Base-by-base conservation (phyloP, 2,888 invertebrate genomes). In the Acrobasis consociella region DNA sequence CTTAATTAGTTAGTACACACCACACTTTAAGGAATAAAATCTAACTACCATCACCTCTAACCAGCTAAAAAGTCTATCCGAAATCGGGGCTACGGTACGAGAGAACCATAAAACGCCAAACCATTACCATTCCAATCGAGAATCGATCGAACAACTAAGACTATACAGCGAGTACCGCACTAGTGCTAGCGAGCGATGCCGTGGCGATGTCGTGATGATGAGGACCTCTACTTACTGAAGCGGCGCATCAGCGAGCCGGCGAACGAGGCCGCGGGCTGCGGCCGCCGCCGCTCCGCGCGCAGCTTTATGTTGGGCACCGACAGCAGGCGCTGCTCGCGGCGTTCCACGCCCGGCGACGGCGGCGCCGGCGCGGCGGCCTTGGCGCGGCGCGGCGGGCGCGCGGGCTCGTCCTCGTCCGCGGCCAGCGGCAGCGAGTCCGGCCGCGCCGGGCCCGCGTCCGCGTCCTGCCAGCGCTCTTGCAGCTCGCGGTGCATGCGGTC, bases 171-270 rank as follows among this genome's bases (percentile, higher is more conserved):
- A 78, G 78, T 66, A 73, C 72, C 79, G 71, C 68, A 67, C 78
- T 78, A 83, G 78, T 42, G 78, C 63, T 63, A 65, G 65, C 51
- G 64, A 55, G 49, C 60, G 60, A 38, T 37, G 56, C 37, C 49
- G 62, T 49, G 62, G 67, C 58, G 62, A 60, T 59, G 64, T 46
- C 64, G 55, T 60, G 55, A 61, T 51, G 72, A 76, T 75, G 87
- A 78, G 83, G 93, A 75, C 68, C 69, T 79, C 70, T 94, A 97
- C 97, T 97, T 96, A 97, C 97, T 96, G 95, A 97, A 96, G 94
- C 96, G 95, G 86, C 97, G 94, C 93, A 96, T 96, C 76, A 97
- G 93, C 93, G 94, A 95, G 83, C 96, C 95, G 75, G 96, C 95
- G 93, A 96, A 95, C 68, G 95, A 82, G 92, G 84, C 78, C 83